Conservation (phyloP, 35 echinoderm and acorn worm genomes). For the Lytechinus pictus region DNA sequence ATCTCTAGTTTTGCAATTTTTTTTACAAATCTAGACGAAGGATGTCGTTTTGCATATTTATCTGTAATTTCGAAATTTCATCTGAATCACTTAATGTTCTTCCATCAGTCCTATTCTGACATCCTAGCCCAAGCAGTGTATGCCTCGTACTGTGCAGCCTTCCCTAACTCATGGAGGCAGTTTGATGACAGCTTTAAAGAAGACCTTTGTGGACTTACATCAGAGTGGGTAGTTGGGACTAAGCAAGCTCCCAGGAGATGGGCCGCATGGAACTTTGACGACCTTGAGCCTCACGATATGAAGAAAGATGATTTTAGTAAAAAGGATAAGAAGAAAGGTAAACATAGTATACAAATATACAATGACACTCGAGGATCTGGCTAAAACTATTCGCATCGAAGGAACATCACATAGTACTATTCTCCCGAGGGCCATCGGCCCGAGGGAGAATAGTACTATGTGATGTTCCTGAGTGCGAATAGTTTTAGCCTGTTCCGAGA, state of each 20-base stretch:
- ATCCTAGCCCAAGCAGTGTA: constrained; percentile 86
- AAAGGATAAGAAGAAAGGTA: constrained; percentile 93
- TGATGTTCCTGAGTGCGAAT: too few relatives aligned
- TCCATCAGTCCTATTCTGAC: constrained; percentile 74
- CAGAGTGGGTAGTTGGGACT: constrained; percentile 86
- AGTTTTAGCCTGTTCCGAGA: too few relatives aligned
- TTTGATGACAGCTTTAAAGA: constrained; percentile 90
- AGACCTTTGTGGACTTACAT: constrained; percentile 82
- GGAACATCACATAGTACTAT: too few relatives aligned
- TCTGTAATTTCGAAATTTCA: not conserved
- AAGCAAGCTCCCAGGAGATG: constrained; percentile 78
- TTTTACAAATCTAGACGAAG: too few relatives aligned
- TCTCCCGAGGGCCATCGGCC: too few relatives aligned
- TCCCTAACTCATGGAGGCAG: constrained; percentile 97
- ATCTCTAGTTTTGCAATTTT: too few relatives aligned
- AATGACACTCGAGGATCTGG: too few relatives aligned
- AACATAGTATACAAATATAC: too few relatives aligned
- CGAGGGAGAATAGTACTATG: too few relatives aligned
- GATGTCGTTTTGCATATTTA: too few relatives aligned
- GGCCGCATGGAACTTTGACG: constrained; percentile 81
- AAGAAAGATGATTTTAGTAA: constrained; percentile 83
- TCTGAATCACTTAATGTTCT: not conserved
- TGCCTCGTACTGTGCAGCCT: constrained; percentile 88
- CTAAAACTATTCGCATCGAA: too few relatives aligned
- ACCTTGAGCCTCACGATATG: constrained; percentile 80